phyloP scores from a whole-genome alignment of 1,140 invertebrate species.

The Agrilus planipennis region DNA sequence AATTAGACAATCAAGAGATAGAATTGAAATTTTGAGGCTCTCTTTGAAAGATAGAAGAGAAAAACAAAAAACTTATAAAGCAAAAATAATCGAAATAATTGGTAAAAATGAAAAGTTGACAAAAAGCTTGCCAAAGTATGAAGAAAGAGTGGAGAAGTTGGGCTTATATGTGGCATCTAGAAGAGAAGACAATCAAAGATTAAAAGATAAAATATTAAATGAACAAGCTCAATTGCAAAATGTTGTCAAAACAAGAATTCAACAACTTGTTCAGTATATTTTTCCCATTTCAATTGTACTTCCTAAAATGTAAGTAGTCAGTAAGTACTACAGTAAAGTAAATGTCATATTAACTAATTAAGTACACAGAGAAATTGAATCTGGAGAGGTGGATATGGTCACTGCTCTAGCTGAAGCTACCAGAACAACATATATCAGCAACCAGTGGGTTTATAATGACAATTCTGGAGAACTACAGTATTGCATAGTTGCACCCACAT shows the following conservation, averaged over 20 bases:
- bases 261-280: slow-evolving; percentile 61
- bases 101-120: slow-evolving; percentile 44
- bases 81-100: slow-evolving; percentile 39
- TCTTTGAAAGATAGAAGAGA: slow-evolving; percentile 50
- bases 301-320: slow-evolving; percentile 40
- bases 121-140: slow-evolving; percentile 46
- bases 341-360: too few species aligned
- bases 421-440: slow-evolving; percentile 58
- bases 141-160: slow-evolving; percentile 48
- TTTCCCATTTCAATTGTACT: slow-evolving; percentile 57
- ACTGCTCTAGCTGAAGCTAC: slow-evolving; percentile 64
- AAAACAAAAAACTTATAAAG: slow-evolving; percentile 42
- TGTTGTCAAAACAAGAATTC: slow-evolving; percentile 46
- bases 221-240: slow-evolving; percentile 47
- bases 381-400: slow-evolving; percentile 49
- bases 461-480: slow-evolving; percentile 54
- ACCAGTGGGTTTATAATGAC: slow-evolving; percentile 60
- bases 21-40: slow-evolving; percentile 46
- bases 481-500: slow-evolving; percentile 58
- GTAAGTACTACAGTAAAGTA: too few species aligned
- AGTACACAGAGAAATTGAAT: slow-evolving; percentile 42
- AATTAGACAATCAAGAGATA: slow-evolving; percentile 50
- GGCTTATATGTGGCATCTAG: slow-evolving; percentile 43
- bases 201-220: slow-evolving; percentile 39
- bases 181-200: slow-evolving; percentile 39